Conservation (phyloP, 2,888 invertebrate genomes). For the Caenorhabditis sp. region DNA sequence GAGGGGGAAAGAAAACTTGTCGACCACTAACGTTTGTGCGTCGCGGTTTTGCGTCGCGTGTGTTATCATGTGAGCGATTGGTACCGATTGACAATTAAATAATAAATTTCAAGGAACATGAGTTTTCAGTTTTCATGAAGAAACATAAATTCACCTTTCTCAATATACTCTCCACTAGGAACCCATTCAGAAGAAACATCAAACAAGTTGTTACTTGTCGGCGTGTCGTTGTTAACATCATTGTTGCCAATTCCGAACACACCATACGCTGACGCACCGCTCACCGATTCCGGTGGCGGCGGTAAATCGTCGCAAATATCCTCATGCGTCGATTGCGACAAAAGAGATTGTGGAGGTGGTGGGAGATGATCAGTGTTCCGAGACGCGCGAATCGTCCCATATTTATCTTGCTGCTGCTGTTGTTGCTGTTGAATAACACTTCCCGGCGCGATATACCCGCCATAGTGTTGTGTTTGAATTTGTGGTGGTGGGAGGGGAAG, state of each 20-base stretch:
- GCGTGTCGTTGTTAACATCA: conserved; percentile 9
- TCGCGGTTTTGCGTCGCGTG: too few species aligned
- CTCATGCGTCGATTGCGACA: conserved; percentile 15
- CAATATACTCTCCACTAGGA: conserved; percentile 44
- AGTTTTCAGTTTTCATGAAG: too few species aligned
- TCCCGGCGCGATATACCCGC: conserved; percentile 33
- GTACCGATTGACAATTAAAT: background rate
- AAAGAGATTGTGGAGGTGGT: conserved; percentile 29
- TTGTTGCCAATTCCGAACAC: conserved; percentile 17
- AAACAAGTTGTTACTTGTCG: conserved; percentile 29
- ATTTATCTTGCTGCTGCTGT: conserved; percentile 30
- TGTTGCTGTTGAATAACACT: conserved; percentile 33
- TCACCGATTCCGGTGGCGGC: conserved; percentile 40
- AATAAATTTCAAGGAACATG: background rate
- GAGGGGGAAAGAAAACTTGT: too few species aligned
- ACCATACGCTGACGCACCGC: conserved; percentile 33
- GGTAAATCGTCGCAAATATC: conserved; percentile 38
- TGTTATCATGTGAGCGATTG: too few species aligned
- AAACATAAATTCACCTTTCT: conserved; percentile 48
- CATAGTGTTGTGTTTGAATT: conserved; percentile 15
- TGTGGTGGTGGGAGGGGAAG: conserved; percentile 44
- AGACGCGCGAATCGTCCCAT: conserved; percentile 22
- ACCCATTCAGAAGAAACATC: conserved; percentile 46
- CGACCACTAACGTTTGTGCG: too few species aligned
- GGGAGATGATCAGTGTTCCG: conserved; percentile 19